Evolutionary conservation across 2,113 vertebrate species (phyloP).

Genomic region (Grammomys dolichurus): DNA sequence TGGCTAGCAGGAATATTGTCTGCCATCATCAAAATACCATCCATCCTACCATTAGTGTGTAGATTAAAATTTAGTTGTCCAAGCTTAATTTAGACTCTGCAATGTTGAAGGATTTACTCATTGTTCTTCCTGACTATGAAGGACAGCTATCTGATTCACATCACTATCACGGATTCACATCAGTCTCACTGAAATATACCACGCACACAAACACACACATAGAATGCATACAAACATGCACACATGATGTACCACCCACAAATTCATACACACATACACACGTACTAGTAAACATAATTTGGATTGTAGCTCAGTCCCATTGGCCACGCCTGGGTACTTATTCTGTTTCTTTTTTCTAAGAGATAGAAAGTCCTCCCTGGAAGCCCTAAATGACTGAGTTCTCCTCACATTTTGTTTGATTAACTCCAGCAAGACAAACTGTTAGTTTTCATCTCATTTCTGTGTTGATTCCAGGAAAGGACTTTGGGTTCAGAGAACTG

Average conservation of each 20-base stretch:
- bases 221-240: not conserved
- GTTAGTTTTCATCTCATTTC: not conserved
- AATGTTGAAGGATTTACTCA: not conserved
- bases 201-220: not conserved
- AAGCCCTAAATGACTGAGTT: not conserved
- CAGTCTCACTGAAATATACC: not conserved
- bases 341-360: not conserved
- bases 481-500: not conserved
- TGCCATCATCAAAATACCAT: not conserved
- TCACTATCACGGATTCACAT: too few species aligned
- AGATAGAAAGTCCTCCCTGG: not conserved
- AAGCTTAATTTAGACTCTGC: not conserved
- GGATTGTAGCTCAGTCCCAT: not conserved
- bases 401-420: not conserved
- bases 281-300: not conserved
- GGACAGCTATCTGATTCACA: not conserved
- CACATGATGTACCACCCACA: not conserved
- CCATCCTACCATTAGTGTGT: not conserved
- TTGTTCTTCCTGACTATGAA: not conserved
- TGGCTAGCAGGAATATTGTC: not conserved
- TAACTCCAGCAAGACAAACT: not conserved
- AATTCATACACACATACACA: not conserved
- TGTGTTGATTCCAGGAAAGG: not conserved
- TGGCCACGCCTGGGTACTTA: not conserved
- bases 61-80: not conserved